Conservation (phyloP, 2,888 invertebrate genomes). For the Auanema freiburgensis region DNA sequence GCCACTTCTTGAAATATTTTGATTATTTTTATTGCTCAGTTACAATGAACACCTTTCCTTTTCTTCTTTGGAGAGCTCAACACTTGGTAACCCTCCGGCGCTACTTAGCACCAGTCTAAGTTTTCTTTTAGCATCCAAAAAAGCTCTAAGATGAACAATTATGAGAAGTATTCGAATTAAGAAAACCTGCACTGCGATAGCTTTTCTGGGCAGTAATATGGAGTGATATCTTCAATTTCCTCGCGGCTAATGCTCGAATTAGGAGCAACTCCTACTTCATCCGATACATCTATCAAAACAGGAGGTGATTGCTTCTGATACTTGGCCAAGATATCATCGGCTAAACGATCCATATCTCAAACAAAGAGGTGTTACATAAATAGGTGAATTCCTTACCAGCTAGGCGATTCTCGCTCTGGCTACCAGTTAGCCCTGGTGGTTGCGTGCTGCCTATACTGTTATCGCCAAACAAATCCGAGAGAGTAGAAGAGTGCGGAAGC, state of each 20-base stretch:
- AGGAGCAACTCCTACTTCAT: slow-evolving; percentile 15
- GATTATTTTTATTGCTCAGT: not conserved
- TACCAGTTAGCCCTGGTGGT: not conserved
- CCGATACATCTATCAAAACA: slow-evolving; percentile 6
- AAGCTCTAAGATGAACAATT: slow-evolving; percentile 5
- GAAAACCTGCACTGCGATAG: slow-evolving; percentile 27
- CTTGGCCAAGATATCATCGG: slow-evolving; percentile 91
- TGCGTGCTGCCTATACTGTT: not conserved
- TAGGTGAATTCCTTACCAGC: slow-evolving; percentile 6
- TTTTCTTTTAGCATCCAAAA: slow-evolving; percentile 71
- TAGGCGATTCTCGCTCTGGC: slow-evolving; percentile 17
- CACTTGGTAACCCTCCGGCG: slow-evolving; percentile 72
- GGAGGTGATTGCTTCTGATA: slow-evolving; percentile 71
- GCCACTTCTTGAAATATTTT: not conserved
- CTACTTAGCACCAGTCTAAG: slow-evolving; percentile 86
- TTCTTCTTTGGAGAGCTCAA: not conserved
- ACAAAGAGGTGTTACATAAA: not conserved
- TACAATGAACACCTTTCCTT: not conserved
- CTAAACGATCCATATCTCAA: slow-evolving; percentile 58
- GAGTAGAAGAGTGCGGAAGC: slow-evolving; percentile 23
- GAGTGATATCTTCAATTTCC: slow-evolving; percentile 8
- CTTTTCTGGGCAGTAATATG: slow-evolving; percentile 55
- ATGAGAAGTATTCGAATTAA: not conserved
- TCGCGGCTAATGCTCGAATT: not conserved
- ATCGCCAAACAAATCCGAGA: slow-evolving; percentile 24